Percentiles rank a stretch among this genome's conserved stretches.
Evolutionary conservation across 2,888 invertebrate genomes (phyloP).

Genomic region (Orgyia antiqua): DNA sequence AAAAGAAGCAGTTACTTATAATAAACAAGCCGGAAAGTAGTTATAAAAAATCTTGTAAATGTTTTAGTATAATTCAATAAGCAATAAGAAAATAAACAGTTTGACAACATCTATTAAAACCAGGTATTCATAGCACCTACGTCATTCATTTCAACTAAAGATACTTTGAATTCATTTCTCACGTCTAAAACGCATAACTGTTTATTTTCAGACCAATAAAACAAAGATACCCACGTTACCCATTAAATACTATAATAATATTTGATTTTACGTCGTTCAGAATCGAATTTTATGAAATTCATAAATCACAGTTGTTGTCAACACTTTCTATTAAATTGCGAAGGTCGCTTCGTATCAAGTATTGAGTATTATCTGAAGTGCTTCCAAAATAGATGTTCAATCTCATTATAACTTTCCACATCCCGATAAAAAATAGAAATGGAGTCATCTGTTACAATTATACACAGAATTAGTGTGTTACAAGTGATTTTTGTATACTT

Average conservation of each 20-base stretch:
- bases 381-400: constrained; percentile 56
- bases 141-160: constrained; percentile 23
- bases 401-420: constrained; percentile 71
- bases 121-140: constrained; percentile 22
- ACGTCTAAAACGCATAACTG: constrained; percentile 30
- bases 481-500: constrained; percentile 30
- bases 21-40: neutral
- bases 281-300: constrained; percentile 52
- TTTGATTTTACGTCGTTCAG: constrained; percentile 60
- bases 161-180: constrained; percentile 31
- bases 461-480: constrained; percentile 33
- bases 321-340: constrained; percentile 68
- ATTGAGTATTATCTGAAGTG: constrained; percentile 61
- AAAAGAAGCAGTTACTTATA: constrained; percentile 1
- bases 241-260: constrained; percentile 55
- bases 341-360: constrained; percentile 53
- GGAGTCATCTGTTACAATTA: constrained; percentile 63
- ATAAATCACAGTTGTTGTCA: constrained; percentile 69
- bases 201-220: constrained; percentile 52
- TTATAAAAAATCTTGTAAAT: neutral
- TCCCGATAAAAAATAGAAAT: constrained; percentile 65
- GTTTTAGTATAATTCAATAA: neutral
- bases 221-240: constrained; percentile 48
- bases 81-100: constrained; percentile 13
- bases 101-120: constrained; percentile 28